Evolutionary conservation across 1,140 invertebrate species (phyloP).

Genomic region (Heliconius hewitsoni): DNA sequence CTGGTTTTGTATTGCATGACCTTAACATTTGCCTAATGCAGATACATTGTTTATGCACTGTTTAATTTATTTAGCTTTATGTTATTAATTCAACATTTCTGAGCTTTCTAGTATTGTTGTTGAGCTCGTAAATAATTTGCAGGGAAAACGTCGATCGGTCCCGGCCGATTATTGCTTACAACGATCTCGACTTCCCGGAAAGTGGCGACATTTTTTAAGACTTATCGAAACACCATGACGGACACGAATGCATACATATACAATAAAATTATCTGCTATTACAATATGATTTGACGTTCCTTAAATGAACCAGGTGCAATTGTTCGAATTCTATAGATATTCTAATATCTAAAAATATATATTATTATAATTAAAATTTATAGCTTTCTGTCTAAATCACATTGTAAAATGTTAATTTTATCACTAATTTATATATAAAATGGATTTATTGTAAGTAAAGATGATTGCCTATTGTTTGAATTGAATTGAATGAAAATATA

Average conservation of each 20-base stretch:
- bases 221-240: constrained; percentile 9
- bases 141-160: constrained; percentile 84
- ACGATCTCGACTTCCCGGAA: constrained; percentile 92
- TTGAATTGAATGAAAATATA: background rate
- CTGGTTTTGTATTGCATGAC: constrained; percentile 51
- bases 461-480: background rate
- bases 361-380: background rate
- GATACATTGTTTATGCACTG: constrained; percentile 30
- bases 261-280: background rate
- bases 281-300: background rate
- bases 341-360: background rate
- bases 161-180: constrained; percentile 89
- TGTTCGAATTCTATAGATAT: background rate
- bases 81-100: constrained; percentile 8
- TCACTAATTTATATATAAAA: background rate
- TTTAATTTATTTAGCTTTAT: constrained; percentile 25
- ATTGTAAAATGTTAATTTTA: background rate
- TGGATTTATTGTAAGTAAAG: background rate
- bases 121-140: constrained; percentile 75
- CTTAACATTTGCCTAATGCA: constrained; percentile 53
- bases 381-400: background rate
- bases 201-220: constrained; percentile 85
- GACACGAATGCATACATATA: background rate
- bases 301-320: background rate
- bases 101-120: constrained; percentile 36